phyloP scores from a whole-genome alignment of 1,140 invertebrate species.

The Drosophila neocordata region DNA sequence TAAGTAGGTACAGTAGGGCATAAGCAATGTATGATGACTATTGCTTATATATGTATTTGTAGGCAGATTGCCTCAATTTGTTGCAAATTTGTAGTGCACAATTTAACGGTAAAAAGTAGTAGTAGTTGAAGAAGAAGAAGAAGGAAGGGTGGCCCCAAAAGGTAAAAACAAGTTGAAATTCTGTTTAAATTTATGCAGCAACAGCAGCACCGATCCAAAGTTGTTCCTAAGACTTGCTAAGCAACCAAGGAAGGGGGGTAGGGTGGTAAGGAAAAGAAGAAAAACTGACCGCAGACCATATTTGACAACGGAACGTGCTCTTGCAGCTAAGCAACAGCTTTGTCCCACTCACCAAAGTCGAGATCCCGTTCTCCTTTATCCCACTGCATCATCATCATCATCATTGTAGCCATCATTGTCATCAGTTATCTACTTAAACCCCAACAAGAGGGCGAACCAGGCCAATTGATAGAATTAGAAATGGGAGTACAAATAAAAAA shows the following conservation, averaged over 20 bases:
- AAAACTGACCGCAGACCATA: constrained; percentile 75
- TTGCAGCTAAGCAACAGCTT: constrained; percentile 29
- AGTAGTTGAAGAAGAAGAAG: constrained; percentile 32
- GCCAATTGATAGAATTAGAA: constrained; percentile 43
- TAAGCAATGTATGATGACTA: constrained; percentile 13
- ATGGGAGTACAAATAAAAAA: no score
- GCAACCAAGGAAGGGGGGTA: no score
- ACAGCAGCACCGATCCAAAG: constrained; percentile 25
- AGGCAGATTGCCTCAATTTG: constrained; percentile 37
- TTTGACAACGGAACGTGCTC: constrained; percentile 77
- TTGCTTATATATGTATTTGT: constrained; percentile 33
- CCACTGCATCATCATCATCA: constrained; percentile 54
- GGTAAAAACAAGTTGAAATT: constrained; percentile 72
- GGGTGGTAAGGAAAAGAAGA: background rate
- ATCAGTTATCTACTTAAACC: constrained; percentile 28
- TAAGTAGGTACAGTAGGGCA: constrained; percentile 28
- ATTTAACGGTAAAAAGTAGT: constrained; percentile 63
- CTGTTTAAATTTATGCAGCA: constrained; percentile 68
- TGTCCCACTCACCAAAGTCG: constrained; percentile 24
- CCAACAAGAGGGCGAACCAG: constrained; percentile 38
- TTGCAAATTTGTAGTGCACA: constrained; percentile 50
- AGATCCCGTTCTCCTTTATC: constrained; percentile 36
- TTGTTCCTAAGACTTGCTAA: constrained; percentile 21
- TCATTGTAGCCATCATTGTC: no score
- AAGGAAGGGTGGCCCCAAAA: constrained; percentile 67